phyloP scores from a whole-genome alignment of 1,140 invertebrate species.

The Riptortus pedestris region DNA sequence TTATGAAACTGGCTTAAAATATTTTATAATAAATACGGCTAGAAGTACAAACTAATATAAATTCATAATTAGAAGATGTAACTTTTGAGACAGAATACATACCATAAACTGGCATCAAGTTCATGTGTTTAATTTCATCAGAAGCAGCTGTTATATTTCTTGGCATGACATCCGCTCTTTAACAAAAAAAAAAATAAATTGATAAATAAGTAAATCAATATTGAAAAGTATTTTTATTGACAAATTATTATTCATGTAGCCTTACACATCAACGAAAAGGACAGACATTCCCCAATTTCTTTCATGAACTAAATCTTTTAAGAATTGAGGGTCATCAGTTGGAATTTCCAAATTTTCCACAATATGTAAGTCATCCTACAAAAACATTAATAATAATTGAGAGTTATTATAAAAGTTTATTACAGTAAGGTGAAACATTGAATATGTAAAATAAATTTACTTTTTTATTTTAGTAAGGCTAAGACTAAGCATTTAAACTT shows the following conservation, averaged over 20 bases:
- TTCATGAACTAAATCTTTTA: constrained; percentile 67
- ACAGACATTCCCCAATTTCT: constrained; percentile 94
- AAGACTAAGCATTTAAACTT: no score
- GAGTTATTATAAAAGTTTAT: background rate
- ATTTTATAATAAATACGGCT: no score
- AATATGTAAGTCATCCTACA: constrained; percentile 81
- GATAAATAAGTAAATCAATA: constrained; percentile 10
- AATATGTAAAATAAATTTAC: no score
- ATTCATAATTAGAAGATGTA: no score
- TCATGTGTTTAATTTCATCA: constrained; percentile 65
- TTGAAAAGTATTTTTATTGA: no score
- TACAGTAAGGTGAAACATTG: no score
- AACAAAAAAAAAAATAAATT: constrained; percentile 38
- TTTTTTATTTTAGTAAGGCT: no score
- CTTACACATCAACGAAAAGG: constrained; percentile 82
- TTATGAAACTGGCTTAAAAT: no score
- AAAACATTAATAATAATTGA: constrained; percentile 8
- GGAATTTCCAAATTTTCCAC: constrained; percentile 80
- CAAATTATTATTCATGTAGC: no score
- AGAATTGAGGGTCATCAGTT: constrained; percentile 63
- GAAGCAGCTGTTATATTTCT: constrained; percentile 73
- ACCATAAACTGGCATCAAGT: constrained; percentile 93
- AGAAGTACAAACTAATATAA: no score
- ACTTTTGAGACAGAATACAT: no score
- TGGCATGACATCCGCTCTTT: constrained; percentile 73